phyloP scores from a whole-genome alignment of 2,113 vertebrate genomes.

The Gobio gobio region DNA sequence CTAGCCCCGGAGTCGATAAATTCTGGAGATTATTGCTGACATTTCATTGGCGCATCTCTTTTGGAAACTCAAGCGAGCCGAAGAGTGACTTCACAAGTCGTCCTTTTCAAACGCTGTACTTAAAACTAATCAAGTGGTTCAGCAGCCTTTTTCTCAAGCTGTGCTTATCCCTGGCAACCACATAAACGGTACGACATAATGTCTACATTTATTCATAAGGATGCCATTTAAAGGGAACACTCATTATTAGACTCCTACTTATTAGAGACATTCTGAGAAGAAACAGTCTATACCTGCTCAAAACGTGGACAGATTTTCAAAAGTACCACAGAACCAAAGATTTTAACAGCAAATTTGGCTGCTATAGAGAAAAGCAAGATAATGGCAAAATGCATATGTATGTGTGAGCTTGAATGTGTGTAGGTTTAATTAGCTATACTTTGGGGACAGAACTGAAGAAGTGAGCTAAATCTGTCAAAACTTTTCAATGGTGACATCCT shows the following conservation, averaged over 20 bases:
- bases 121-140: neutral
- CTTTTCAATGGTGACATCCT: neutral
- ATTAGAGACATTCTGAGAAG: neutral
- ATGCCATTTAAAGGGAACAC: neutral
- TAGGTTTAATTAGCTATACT: neutral
- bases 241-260: neutral
- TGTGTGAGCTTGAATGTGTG: neutral
- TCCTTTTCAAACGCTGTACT: neutral
- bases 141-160: neutral
- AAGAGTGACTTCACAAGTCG: conserved; percentile 1
- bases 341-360: neutral
- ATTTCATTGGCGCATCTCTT: conserved; percentile 17
- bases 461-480: conserved; percentile 3
- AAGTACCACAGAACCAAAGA: neutral
- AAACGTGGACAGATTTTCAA: neutral
- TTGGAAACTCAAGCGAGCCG: neutral
- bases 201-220: neutral
- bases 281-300: neutral
- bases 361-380: neutral
- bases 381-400: neutral
- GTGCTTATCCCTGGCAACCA: neutral
- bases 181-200: neutral
- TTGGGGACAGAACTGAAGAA: neutral
- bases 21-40: conserved; percentile 32
- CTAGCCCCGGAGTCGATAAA: conserved; percentile 1